Evolutionary conservation across 92 coral and sea anemone genomes (phyloP).

Genomic region (Parazoanthus atlanticus): DNA sequence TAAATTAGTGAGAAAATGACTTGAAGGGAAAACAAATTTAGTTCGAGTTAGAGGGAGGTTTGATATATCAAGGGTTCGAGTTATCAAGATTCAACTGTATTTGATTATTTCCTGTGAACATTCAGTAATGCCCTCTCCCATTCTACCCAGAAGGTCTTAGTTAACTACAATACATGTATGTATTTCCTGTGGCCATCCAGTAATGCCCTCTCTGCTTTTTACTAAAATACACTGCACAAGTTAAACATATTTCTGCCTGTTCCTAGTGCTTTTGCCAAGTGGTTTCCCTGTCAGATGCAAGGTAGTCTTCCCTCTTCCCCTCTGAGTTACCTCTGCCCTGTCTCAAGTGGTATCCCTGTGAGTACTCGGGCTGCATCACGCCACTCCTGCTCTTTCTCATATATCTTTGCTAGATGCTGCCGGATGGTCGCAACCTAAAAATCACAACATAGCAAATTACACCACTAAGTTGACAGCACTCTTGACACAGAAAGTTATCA

Average conservation of each 20-base stretch:
- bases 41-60: too few species aligned
- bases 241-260: constrained; percentile 22
- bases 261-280: neutral
- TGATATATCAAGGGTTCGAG: too few species aligned
- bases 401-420: constrained; percentile 90
- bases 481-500: too few species aligned
- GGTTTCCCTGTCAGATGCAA: neutral
- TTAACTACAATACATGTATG: too few species aligned
- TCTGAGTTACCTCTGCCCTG: constrained; percentile 85
- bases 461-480: neutral
- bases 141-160: neutral
- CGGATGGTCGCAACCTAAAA: constrained; percentile 89
- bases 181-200: too few species aligned
- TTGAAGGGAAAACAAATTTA: too few species aligned
- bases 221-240: too few species aligned
- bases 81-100: too few species aligned
- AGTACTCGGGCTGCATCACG: constrained; percentile 94
- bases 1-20: too few species aligned
- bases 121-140: neutral
- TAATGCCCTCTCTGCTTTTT: constrained; percentile 77
- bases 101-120: neutral
- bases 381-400: constrained; percentile 92
- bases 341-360: constrained; percentile 93
- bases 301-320: neutral
- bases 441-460: neutral